Percentiles rank a stretch among this genome's conserved stretches.
Conservation (phyloP, 1,140 invertebrate genomes). For the Contarinia nasturtii region DNA sequence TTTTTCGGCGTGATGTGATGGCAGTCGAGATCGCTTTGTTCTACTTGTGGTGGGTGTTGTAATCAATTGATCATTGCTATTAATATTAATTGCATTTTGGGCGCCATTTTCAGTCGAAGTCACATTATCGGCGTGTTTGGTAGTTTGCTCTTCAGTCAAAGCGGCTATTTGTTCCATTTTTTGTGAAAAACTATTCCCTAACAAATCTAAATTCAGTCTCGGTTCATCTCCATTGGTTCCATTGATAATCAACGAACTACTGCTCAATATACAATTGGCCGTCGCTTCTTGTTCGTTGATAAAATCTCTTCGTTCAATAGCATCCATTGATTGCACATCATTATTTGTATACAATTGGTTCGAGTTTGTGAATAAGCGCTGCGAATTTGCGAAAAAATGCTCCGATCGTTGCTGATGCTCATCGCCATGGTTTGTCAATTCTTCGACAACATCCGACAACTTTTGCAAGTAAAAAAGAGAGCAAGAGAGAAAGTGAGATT, state of each 20-base stretch:
- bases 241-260: constrained; percentile 10
- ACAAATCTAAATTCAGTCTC: constrained; percentile 12
- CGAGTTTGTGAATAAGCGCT: background rate
- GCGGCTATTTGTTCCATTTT: background rate
- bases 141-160: no score
- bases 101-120: background rate
- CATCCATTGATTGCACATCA: constrained; percentile 17
- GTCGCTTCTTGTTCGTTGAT: constrained; percentile 19
- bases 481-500: background rate
- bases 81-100: background rate
- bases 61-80: background rate
- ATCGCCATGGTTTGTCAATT: background rate
- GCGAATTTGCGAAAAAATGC: background rate
- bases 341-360: constrained; percentile 10
- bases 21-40: background rate
- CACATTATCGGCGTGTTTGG: background rate
- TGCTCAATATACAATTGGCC: constrained; percentile 17
- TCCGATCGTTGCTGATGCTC: constrained; percentile 1
- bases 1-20: background rate
- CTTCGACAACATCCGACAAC: background rate
- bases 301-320: constrained; percentile 20
- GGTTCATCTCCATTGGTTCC: constrained; percentile 9
- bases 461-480: no score
- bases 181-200: constrained; percentile 5
- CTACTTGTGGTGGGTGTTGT: constrained; percentile 3